These are phyloP conservation scores for Oncorhynchus nerka DNA, from an alignment of 2,113 vertebrate genomes.

Conservation along the genomic window DNA sequence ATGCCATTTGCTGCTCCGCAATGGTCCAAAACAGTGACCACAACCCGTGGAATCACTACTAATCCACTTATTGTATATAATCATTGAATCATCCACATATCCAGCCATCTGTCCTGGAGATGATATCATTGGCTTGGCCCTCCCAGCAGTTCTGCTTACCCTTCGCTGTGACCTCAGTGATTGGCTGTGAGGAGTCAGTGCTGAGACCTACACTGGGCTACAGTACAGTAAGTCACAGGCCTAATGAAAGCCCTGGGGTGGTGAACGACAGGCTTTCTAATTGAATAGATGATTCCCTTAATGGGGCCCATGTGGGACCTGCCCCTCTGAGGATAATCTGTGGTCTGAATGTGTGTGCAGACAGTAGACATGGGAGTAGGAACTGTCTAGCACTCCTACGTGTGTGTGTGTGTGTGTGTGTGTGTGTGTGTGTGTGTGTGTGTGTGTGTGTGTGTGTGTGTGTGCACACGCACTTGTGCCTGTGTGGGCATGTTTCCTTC, in stretches of 20 bases:
- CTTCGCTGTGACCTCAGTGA: constrained; percentile 2
- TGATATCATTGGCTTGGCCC: constrained; percentile 34
- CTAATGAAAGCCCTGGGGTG: constrained; percentile 46
- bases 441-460: no score
- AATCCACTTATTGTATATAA: constrained; percentile 42
- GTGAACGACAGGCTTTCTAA: constrained; percentile 46
- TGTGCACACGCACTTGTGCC: not conserved
- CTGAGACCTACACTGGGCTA: constrained; percentile 26
- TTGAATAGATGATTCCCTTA: constrained; percentile 62
- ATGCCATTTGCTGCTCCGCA: constrained; percentile 1
- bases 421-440: no score
- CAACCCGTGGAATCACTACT: constrained; percentile 32
- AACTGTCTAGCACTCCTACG: not conserved
- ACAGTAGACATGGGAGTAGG: not conserved
- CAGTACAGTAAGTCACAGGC: constrained; percentile 30
- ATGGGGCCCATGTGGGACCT: constrained; percentile 18
- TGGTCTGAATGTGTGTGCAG: not conserved
- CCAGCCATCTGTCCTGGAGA: constrained; percentile 27
- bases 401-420: not conserved
- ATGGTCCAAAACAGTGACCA: constrained; percentile 31
- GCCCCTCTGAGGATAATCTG: not conserved
- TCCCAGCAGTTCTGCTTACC: not conserved
- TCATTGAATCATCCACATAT: constrained; percentile 41
- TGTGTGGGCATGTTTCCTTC: constrained; percentile 20
- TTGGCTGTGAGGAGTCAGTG: constrained; percentile 41